Percentiles rank a stretch among this genome's conserved stretches.
phyloP scores from a whole-genome alignment of 2,888 invertebrate genomes.

The Atherix ibis region DNA sequence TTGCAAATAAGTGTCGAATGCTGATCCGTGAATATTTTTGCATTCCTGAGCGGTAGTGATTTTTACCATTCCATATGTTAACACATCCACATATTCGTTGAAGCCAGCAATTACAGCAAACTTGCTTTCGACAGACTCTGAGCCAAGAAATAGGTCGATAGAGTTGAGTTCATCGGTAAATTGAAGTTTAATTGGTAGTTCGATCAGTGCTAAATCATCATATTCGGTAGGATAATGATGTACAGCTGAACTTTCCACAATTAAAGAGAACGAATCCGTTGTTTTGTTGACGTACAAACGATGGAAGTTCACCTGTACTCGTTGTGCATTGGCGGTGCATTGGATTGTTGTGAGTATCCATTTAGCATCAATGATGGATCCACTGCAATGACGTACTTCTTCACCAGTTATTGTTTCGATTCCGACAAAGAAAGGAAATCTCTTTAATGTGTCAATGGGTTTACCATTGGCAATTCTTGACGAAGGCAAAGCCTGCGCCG shows the following conservation, averaged over 20 bases:
- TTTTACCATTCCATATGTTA: slow-evolving; percentile 11
- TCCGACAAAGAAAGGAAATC: neutral
- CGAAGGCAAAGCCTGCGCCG: no score
- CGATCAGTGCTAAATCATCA: slow-evolving; percentile 11
- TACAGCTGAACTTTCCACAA: slow-evolving; percentile 5
- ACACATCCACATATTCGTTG: slow-evolving; percentile 4
- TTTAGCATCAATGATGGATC: slow-evolving; percentile 8
- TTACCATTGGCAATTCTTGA: neutral
- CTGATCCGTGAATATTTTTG: neutral
- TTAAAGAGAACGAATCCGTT: slow-evolving; percentile 7
- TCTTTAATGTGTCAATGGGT: neutral
- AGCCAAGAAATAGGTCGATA: slow-evolving; percentile 5
- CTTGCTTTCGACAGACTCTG: neutral
- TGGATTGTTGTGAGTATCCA: slow-evolving; percentile 11
- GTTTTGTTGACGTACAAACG: slow-evolving; percentile 7
- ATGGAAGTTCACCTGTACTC: slow-evolving; percentile 10
- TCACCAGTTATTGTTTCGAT: neutral
- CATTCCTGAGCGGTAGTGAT: slow-evolving; percentile 8
- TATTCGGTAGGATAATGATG: slow-evolving; percentile 3
- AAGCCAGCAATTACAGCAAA: slow-evolving; percentile 13
- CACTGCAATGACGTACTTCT: slow-evolving; percentile 9
- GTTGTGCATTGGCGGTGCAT: slow-evolving; percentile 5
- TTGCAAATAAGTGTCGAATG: slow-evolving; percentile 6
- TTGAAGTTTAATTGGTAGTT: slow-evolving; percentile 8
- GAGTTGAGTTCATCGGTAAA: slow-evolving; percentile 8